These are phyloP conservation scores for Crossaster papposus DNA, from an alignment of 53 echinoderm and acorn worm genomes.

Conservation along the genomic window DNA sequence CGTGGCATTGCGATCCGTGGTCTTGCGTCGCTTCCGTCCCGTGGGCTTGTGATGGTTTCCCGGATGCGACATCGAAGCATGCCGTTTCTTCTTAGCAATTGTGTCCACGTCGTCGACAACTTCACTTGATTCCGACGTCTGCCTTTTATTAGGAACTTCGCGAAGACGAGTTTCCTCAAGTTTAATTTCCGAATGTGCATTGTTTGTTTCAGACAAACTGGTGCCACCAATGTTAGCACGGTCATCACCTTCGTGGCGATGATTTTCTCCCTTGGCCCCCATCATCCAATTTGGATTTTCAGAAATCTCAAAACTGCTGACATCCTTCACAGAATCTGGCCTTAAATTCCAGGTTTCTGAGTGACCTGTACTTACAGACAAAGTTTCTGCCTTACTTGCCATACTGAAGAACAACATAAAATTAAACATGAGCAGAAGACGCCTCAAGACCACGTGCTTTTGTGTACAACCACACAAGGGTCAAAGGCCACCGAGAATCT, in stretches of 20 bases:
- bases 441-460: slow-evolving; percentile 45
- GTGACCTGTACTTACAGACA: slow-evolving; percentile 19
- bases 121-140: neutral
- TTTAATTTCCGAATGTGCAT: neutral
- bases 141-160: neutral
- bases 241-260: neutral
- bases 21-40: slow-evolving; percentile 77
- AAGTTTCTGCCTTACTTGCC: slow-evolving; percentile 28
- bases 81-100: slow-evolving; percentile 35
- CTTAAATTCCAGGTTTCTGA: slow-evolving; percentile 38
- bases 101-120: neutral
- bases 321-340: slow-evolving; percentile 10
- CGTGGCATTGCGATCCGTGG: slow-evolving; percentile 59
- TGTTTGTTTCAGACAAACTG: slow-evolving; percentile 5
- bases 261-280: neutral
- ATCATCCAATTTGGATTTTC: slow-evolving; percentile 25
- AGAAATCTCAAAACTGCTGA: slow-evolving; percentile 28
- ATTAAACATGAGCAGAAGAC: neutral
- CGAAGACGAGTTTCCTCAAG: neutral
- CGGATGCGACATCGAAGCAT: slow-evolving; percentile 13
- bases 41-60: slow-evolving; percentile 53
- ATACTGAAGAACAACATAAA: neutral
- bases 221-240: neutral
- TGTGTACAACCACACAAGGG: slow-evolving; percentile 60
- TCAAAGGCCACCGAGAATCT: slow-evolving; percentile 43